Percentiles rank a stretch among this genome's conserved stretches.
Conservation (phyloP, 2,888 invertebrate genomes). For the Leptura quadrifasciata region DNA sequence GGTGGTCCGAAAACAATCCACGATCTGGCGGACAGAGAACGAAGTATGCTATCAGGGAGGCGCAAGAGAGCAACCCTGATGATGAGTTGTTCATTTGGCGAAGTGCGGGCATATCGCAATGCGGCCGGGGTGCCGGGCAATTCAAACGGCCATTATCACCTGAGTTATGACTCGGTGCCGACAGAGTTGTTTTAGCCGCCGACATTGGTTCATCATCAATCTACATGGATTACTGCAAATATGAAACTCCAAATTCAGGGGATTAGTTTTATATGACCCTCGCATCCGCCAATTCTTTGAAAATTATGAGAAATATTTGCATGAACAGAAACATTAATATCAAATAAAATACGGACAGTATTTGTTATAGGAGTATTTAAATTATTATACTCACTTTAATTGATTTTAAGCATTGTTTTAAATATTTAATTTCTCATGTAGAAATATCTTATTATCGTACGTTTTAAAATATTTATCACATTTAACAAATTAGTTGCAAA, state of each 20-base stretch:
- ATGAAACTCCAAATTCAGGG: constrained; percentile 48
- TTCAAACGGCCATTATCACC: constrained; percentile 74
- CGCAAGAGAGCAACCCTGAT: constrained; percentile 66
- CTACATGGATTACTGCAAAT: constrained; percentile 67
- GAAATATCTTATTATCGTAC: too few species aligned
- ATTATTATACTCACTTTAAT: neutral
- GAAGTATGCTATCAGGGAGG: constrained; percentile 54
- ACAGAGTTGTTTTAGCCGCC: constrained; percentile 72
- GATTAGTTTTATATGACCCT: constrained; percentile 28
- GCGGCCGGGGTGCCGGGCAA: constrained; percentile 71
- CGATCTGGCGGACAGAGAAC: constrained; percentile 65
- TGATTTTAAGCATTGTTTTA: too few species aligned
- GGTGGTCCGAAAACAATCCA: constrained; percentile 71
- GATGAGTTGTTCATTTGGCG: constrained; percentile 73
- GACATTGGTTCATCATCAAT: constrained; percentile 70
- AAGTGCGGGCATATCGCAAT: constrained; percentile 73
- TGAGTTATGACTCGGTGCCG: constrained; percentile 73
- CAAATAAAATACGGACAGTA: neutral
- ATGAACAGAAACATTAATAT: neutral
- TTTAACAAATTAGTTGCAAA: too few species aligned
- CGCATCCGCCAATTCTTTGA: constrained; percentile 31
- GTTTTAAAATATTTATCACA: too few species aligned
- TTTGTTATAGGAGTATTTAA: neutral
- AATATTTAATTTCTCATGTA: too few species aligned
- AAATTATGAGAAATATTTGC: neutral